These are phyloP conservation scores for Heliornis fulica DNA, from an alignment of 2,113 vertebrate species.

Conservation along the genomic window DNA sequence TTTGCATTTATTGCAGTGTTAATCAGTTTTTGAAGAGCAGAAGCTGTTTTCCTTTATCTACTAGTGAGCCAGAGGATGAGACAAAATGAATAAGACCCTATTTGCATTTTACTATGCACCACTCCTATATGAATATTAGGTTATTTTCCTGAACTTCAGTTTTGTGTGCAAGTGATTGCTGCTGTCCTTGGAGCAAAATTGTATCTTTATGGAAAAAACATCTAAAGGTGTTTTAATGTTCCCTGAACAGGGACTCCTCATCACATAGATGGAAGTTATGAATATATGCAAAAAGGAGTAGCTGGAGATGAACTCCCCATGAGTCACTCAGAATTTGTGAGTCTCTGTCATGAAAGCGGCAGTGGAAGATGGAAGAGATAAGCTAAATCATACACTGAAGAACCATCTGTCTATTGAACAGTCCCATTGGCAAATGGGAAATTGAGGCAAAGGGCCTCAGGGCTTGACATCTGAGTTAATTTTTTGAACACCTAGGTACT, in stretches of 20 bases:
- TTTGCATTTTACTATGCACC: not conserved
- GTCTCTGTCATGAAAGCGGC: not conserved
- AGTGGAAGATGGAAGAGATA: not conserved
- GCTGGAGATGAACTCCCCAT: not conserved
- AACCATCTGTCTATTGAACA: not conserved
- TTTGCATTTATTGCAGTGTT: not conserved
- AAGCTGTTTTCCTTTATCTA: not conserved
- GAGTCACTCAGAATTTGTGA: not conserved
- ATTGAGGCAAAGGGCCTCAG: not conserved
- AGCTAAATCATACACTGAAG: not conserved
- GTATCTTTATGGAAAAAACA: not conserved
- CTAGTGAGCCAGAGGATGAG: not conserved
- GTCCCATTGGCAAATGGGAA: not conserved
- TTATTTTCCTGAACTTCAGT: not conserved
- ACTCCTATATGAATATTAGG: not conserved
- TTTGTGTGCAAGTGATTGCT: not conserved
- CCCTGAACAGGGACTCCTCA: not conserved
- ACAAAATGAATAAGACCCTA: not conserved
- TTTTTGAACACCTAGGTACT: not conserved
- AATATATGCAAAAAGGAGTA: not conserved
- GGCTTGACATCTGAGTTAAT: not conserved
- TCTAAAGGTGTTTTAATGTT: not conserved
- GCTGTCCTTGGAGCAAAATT: not conserved
- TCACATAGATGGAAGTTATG: not conserved
- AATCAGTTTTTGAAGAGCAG: not conserved